Evolutionary conservation across 2,113 vertebrate species (phyloP), one percentile per base, ranked within the genome.

Genomic region (Rhodinocichla rosea): DNA sequence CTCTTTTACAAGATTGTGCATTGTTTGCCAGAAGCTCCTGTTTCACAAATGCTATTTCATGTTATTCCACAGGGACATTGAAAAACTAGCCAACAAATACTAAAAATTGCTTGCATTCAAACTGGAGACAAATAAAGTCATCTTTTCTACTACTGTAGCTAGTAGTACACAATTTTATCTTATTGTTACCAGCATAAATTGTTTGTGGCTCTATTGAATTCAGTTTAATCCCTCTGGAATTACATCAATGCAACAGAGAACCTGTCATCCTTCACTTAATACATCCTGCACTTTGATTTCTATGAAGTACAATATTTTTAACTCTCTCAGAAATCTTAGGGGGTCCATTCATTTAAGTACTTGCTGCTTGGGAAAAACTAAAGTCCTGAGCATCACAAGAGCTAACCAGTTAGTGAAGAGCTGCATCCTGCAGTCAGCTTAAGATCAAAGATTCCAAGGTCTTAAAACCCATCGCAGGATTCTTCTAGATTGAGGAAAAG

Each of bases 31-130:
- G 82, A 83, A 80, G 52, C 24, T 96, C 27, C 24, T 67, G 23
- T 90, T 96, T 93, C 94, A 89, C 45, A 88, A 88, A 75, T 32
- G n/a, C 19, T 71, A 70, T 92, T 95, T 78, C 28, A 24, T 55
- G 50, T 74, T 92, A 60, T 93, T 79, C 83, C 71, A 57, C 8
- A 37, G 56, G 39, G 37, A 85, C 35, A 77, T 2, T 71, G 83
- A 83, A 81, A 96, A 91, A 70, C 17, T 37, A 91, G 22, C 14
- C 71, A 87, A 83, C 59, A 90, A 89, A 77, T 62, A 60, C 53
- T 77, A 65, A 74, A 89, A 94, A 67, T 89, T 13, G 74, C 37
- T 84, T 18, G 6, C 35, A 92, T 85, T 95, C 55, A 87, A 59
- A 91, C 44, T 73, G 80, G 23, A 80, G 45, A 77, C 47, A 87